phyloP scores from a whole-genome alignment of 2,113 vertebrate genomes.

The mouse (Mus musculus) region DNA sequence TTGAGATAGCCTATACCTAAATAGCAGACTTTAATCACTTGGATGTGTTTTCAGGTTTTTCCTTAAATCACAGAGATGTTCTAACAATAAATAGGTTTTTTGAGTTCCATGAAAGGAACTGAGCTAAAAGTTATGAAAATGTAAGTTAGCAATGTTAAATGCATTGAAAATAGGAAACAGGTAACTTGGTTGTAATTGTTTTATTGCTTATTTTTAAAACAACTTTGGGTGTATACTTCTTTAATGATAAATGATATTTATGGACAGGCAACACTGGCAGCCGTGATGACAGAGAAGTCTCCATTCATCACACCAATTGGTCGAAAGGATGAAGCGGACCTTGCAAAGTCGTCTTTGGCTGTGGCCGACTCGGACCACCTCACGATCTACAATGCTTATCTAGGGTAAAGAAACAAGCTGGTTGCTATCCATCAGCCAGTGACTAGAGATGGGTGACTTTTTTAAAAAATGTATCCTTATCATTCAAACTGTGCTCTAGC shows the following conservation, averaged over 20 bases:
- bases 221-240: not conserved
- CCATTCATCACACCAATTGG: conserved; percentile 97
- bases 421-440: not conserved
- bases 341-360: conserved; percentile 94
- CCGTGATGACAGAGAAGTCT: conserved; percentile 98
- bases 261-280: conserved; percentile 95
- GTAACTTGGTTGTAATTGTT: conserved; percentile 47
- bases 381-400: conserved; percentile 95
- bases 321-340: conserved; percentile 96
- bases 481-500: not conserved
- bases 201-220: conserved; percentile 34
- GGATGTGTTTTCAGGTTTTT: not conserved
- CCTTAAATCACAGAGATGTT: not conserved
- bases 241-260: conserved; percentile 54
- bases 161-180: not conserved
- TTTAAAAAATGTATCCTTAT: not conserved
- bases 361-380: conserved; percentile 96
- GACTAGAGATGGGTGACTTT: not conserved
- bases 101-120: not conserved
- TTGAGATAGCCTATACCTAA: not conserved
- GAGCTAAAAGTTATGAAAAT: not conserved
- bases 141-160: not conserved
- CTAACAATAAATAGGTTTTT: conserved; percentile 19
- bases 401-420: conserved; percentile 88
- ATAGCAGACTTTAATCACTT: not conserved